phyloP scores from a whole-genome alignment of 1,140 invertebrate genomes.

The Lucilia cuprina region DNA sequence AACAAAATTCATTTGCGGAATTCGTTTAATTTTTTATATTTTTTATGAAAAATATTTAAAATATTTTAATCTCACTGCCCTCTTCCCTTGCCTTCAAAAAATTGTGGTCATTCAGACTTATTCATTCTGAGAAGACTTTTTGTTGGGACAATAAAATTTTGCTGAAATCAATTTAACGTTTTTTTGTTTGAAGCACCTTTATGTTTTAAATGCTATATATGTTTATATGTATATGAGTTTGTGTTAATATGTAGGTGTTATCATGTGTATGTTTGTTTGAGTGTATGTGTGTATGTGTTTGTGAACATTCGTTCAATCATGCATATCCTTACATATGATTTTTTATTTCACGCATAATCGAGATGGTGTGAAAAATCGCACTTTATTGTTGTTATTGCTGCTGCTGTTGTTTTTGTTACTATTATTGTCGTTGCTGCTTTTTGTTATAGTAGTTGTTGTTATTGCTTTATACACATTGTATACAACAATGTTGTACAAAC shows the following conservation, averaged over 20 bases:
- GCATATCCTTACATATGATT: conserved; percentile 33
- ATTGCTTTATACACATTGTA: conserved; percentile 2
- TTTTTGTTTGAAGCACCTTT: neutral
- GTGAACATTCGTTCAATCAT: conserved; percentile 25
- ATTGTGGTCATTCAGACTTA: no score
- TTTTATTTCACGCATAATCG: conserved; percentile 34
- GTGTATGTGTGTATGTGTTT: neutral
- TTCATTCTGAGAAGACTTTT: no score
- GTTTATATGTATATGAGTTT: neutral
- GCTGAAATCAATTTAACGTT: no score
- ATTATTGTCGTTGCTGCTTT: conserved; percentile 19
- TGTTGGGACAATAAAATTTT: no score
- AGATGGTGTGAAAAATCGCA: conserved; percentile 34
- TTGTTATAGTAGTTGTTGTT: conserved; percentile 34
- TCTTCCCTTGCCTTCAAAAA: no score
- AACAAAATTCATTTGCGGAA: no score
- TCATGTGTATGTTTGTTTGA: neutral
- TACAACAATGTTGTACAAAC: conserved; percentile 31
- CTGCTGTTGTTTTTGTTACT: conserved; percentile 4
- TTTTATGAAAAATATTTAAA: no score
- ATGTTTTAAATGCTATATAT: neutral
- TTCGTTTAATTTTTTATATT: no score
- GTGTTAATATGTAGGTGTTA: neutral
- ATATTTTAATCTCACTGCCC: no score
- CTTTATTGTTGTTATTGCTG: conserved; percentile 19